Evolutionary conservation across 2,797 vertebrate species (phyloP), one percentile per base, ranked within the genome.

Genomic region (Poeciliopsis infans): DNA sequence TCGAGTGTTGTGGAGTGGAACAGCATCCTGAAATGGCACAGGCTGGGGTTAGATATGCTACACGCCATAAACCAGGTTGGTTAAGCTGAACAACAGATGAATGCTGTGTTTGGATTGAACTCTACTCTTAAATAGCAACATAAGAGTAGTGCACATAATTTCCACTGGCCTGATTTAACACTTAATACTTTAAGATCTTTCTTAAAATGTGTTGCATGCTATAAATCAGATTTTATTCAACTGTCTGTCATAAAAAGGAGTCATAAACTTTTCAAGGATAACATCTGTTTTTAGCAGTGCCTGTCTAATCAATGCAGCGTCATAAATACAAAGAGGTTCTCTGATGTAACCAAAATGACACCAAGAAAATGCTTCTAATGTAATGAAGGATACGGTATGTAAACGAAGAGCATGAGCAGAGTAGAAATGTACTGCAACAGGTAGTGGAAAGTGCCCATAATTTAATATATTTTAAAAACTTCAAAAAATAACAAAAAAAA

Each of bases 1-100:
- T 74, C 85, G 79, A 81, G 76, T 81, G 82, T 64, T 53, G 43
- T 74, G 74, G 8, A 57, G 31, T 8, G 41, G 43, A 76, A 1
- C 5, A 79, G 28, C 75, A 79, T 16, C 1, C 33, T 64, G 3
- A 69, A 49, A 59, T 11, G 33, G 28, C 57, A 5, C 11, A 61
- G 0, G 5, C 57, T 61, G 28, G 28, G 13, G n/a, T 31, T 18
- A 28, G 12, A 59, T 59, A 8, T 36, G 36, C 64, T 11, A 16
- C 25, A 16, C 12, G 36, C 12, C 8, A 68, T 68, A 3, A 68
- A 28, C 13, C 2, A 39, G 36, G 16, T 20, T 68, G 72, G 45
- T 72, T 55, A 76, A 55, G 11, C 36, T 57, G 47, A n/a, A 59
- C 41, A 70, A 36, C 33, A 7, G 61, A 66, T 66, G 15, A 66